Base-by-base conservation (phyloP, 2,888 invertebrate species). In the Nomada hirtipes region DNA sequence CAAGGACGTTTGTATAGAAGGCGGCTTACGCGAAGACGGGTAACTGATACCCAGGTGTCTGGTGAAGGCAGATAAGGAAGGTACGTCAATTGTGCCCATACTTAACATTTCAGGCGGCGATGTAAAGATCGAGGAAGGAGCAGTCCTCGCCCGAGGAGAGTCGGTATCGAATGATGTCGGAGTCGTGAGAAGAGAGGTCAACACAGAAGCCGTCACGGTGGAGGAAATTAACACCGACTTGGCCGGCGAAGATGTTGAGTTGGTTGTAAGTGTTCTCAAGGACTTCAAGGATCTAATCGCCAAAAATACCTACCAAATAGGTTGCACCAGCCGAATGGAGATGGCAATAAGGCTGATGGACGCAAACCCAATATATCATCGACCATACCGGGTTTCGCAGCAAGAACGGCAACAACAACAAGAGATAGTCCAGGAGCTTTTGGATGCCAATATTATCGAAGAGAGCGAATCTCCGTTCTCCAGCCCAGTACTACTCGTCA, bases 81-180 rank as follows among this genome's bases (percentile, higher is more conserved):
- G 55, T 20, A 57, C 23, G 26, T 57, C 55, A 9, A 23, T 57
- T 20, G 55, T 57, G 23, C 55, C 20, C 7, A 23, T 57, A 23
- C 55, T 57, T 23, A 57, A 57, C 4, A 57, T 57, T 57, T 57
- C 26, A 57, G 55, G n/a, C n/a, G n/a, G 26, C 23, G 55, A 57
- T 10, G 20, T 57, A 4, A 9, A 1, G 20, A 57, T 57, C 3
- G 26, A 57, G 9, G 57, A 57, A 57, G 23, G 57, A 15, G 20
- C 57, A 10, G 15, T 57, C 20, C 57, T 57, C 13, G 23, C 26
- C 13, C 26, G 57, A 23, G 57, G 57, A 26, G 57, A 26, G 13
- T 9, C 57, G 57, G 57, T 57, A 11, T 13, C 26, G 23, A 13
- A 26, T 2, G 15, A 57, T 13, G 57, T 26, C 26, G 11, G 26